These are phyloP conservation scores for Atlantisia rogersi DNA, from an alignment of 2,113 vertebrate species.

Conservation along the genomic window DNA sequence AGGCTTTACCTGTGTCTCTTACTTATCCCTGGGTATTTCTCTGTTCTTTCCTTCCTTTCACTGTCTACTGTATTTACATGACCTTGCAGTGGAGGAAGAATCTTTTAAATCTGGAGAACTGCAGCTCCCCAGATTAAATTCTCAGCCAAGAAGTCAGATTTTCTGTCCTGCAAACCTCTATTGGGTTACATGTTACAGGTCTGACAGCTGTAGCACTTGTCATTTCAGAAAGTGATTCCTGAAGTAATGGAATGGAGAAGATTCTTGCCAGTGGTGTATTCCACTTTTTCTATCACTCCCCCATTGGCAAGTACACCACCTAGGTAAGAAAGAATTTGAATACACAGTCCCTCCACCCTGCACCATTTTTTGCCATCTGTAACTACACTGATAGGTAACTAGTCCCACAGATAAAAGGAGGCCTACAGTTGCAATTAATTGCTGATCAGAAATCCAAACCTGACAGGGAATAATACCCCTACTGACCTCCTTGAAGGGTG, in stretches of 20 bases:
- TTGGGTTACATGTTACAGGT: not conserved
- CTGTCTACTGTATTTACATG: not conserved
- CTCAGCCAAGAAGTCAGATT: not conserved
- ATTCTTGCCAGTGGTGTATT: conserved; percentile 73
- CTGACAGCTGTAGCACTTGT: not conserved
- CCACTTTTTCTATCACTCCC: conserved; percentile 52
- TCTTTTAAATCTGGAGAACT: not conserved
- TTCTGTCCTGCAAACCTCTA: not conserved
- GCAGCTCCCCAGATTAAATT: not conserved
- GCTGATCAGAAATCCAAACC: not conserved
- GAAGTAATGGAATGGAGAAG: conserved; percentile 85
- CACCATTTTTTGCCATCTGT: not conserved
- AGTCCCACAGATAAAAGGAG: not conserved
- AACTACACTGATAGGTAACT: not conserved
- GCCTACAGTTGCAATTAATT: not conserved
- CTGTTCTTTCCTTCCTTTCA: not conserved
- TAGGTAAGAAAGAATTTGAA: conserved; percentile 75
- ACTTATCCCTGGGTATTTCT: not conserved
- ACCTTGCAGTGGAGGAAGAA: not conserved
- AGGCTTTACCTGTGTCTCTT: not conserved
- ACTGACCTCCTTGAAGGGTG: not conserved
- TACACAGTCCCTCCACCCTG: not conserved
- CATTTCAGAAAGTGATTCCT: conserved; percentile 82
- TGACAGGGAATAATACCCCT: not conserved
- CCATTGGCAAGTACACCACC: not conserved